Conservation (phyloP, 2,113 vertebrate species). For the Clinocottus analis region DNA sequence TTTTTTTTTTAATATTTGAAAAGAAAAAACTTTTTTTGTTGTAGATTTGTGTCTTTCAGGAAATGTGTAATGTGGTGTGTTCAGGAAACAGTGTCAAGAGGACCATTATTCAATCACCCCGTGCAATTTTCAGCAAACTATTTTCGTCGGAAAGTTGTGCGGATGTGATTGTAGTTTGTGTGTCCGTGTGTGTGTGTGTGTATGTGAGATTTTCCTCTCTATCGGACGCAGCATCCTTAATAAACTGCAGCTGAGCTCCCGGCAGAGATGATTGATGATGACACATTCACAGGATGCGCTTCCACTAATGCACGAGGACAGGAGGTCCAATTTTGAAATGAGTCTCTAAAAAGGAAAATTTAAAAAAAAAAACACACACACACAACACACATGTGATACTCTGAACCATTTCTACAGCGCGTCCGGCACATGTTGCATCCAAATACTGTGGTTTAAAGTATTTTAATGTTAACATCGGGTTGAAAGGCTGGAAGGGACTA, state of each 20-base stretch:
- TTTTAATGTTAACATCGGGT: background rate
- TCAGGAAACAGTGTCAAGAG: background rate
- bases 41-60: background rate
- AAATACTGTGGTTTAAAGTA: background rate
- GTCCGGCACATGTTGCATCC: too few relatives aligned
- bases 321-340: background rate
- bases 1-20: background rate
- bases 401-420: too few relatives aligned
- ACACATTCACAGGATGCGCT: background rate
- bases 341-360: background rate
- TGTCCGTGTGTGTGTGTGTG: background rate
- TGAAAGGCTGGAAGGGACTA: background rate
- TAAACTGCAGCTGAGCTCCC: background rate
- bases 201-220: background rate
- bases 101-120: background rate
- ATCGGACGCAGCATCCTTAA: background rate
- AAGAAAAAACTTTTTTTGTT: background rate
- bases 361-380: background rate
- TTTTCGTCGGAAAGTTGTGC: background rate
- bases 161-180: background rate
- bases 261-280: background rate
- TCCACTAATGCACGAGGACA: background rate
- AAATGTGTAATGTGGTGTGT: background rate
- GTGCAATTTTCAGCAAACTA: conserved; percentile 1
- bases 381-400: too few relatives aligned